These are phyloP conservation scores for Albula glossodonta DNA, from an alignment of 2,113 vertebrate genomes.

Conservation along the genomic window DNA sequence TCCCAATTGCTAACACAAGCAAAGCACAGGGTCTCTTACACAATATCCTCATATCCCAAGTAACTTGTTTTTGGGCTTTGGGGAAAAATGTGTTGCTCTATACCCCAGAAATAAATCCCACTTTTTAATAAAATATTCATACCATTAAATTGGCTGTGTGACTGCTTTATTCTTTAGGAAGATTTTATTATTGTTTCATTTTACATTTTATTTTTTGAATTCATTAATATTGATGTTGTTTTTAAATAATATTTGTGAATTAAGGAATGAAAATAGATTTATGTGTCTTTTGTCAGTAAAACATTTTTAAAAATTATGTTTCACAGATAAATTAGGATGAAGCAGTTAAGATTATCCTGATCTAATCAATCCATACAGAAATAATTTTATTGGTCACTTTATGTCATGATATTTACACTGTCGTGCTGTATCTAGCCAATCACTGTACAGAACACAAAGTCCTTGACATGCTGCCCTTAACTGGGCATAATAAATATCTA, in stretches of 20 bases:
- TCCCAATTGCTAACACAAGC: background rate
- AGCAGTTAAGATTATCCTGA: background rate
- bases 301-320: background rate
- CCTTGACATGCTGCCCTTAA: background rate
- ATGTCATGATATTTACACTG: background rate
- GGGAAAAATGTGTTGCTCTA: background rate
- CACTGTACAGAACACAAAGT: background rate
- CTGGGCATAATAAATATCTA: too few relatives aligned
- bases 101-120: background rate
- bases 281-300: too few relatives aligned
- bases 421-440: background rate
- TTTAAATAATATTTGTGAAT: background rate
- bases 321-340: background rate
- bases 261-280: background rate
- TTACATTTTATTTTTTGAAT: too few relatives aligned
- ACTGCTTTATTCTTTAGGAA: background rate
- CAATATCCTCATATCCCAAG: background rate
- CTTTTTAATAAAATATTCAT: constrained; percentile 9
- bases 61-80: background rate
- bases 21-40: constrained; percentile 1
- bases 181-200: background rate
- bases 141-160: background rate
- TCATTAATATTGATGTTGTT: too few relatives aligned
- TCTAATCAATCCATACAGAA: background rate
- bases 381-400: background rate